Evolutionary conservation across 1,140 invertebrate genomes (phyloP).

Genomic region (Trichonephila clavata): DNA sequence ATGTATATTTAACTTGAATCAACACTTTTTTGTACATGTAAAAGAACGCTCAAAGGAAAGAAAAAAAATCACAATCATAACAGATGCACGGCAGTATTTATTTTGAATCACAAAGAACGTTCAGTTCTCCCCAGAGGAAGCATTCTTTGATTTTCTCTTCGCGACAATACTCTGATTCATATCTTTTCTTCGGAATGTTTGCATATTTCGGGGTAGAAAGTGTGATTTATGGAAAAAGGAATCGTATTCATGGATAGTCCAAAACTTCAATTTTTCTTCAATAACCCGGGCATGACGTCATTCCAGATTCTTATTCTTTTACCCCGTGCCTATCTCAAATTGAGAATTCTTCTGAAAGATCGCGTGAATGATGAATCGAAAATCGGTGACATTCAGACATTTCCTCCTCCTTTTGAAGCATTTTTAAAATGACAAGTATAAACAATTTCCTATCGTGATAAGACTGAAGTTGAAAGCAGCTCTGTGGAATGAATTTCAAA

Average conservation of each 20-base stretch:
- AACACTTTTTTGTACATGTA: background rate
- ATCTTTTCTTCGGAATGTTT: conserved; percentile 39
- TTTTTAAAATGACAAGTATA: background rate
- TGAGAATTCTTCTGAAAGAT: background rate
- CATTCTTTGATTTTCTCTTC: conserved; percentile 7
- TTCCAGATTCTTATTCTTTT: background rate
- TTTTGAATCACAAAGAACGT: conserved; percentile 20
- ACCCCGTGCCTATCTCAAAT: background rate
- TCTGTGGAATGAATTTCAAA: too few species aligned
- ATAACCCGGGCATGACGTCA: conserved; percentile 24
- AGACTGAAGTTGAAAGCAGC: too few species aligned
- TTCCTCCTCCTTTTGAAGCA: background rate
- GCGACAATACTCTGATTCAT: conserved; percentile 17
- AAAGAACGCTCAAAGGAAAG: background rate
- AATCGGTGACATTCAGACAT: background rate
- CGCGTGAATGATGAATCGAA: background rate
- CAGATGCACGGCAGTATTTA: conserved; percentile 7
- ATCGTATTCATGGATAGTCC: conserved; percentile 40
- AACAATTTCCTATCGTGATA: background rate
- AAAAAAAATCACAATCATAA: background rate
- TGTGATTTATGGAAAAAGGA: conserved; percentile 37
- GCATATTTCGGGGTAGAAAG: conserved; percentile 26
- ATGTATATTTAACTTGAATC: too few species aligned
- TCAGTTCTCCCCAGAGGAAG: background rate
- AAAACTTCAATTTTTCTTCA: conserved; percentile 49